phyloP scores from a whole-genome alignment of 2,888 invertebrate species.

The Heliothis peltigera region DNA sequence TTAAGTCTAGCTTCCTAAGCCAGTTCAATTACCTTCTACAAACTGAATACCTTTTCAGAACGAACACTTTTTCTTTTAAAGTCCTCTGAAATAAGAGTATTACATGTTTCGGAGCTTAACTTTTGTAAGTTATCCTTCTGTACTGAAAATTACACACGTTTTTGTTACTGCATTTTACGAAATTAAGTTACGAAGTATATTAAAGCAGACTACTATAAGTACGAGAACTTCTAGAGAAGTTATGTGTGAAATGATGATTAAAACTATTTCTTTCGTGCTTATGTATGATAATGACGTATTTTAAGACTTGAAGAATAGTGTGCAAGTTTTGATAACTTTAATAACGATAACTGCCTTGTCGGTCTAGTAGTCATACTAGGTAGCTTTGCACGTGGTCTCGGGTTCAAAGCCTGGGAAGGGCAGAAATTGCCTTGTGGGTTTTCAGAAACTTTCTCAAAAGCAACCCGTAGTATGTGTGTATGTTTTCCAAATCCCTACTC shows the following conservation, averaged over 20 bases:
- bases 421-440: too few species aligned
- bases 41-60: neutral
- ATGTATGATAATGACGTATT: too few species aligned
- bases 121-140: neutral
- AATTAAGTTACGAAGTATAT: slow-evolving; percentile 21
- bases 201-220: slow-evolving; percentile 24
- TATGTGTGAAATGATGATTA: neutral
- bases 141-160: slow-evolving; percentile 11
- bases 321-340: too few species aligned
- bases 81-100: slow-evolving; percentile 2
- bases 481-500: too few species aligned
- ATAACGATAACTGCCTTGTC: too few species aligned
- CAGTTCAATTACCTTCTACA: neutral
- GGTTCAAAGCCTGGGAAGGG: too few species aligned
- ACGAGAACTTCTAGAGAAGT: slow-evolving; percentile 4
- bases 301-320: neutral
- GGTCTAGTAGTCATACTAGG: too few species aligned
- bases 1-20: neutral
- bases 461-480: too few species aligned
- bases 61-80: slow-evolving; percentile 1
- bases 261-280: neutral
- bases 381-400: too few species aligned
- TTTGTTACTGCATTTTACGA: slow-evolving; percentile 12
- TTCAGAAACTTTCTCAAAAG: too few species aligned
- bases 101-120: neutral